These are phyloP conservation scores for Chaetodon auriga DNA, from an alignment of 2,113 vertebrate species.

Conservation along the genomic window DNA sequence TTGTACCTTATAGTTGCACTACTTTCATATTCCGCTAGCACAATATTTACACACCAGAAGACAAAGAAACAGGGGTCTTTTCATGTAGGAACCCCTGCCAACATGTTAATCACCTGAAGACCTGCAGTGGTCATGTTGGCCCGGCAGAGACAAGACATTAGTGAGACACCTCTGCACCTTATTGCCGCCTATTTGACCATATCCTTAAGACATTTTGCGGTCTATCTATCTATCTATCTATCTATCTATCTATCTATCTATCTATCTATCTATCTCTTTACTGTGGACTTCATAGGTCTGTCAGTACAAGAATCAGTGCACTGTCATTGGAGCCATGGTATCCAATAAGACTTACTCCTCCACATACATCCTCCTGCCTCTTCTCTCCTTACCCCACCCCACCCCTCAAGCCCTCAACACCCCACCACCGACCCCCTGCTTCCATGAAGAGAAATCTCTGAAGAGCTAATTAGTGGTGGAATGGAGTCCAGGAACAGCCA, in stretches of 20 bases:
- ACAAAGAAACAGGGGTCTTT: slow-evolving; percentile 95
- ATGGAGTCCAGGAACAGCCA: slow-evolving; percentile 93
- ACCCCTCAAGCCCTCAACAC: slow-evolving; percentile 73
- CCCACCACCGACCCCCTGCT: slow-evolving; percentile 74
- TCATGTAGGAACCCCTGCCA: slow-evolving; percentile 84
- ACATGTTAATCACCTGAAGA: slow-evolving; percentile 82
- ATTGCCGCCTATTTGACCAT: slow-evolving; percentile 38
- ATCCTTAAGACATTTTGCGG: slow-evolving; percentile 18
- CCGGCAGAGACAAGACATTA: slow-evolving; percentile 65
- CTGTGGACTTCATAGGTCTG: slow-evolving; percentile 12
- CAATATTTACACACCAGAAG: slow-evolving; percentile 99
- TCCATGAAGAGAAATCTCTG: slow-evolving; percentile 98
- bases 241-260: slow-evolving; percentile 31
- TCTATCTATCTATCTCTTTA: slow-evolving; percentile 26
- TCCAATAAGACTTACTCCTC: slow-evolving; percentile 71
- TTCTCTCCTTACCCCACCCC: slow-evolving; percentile 55
- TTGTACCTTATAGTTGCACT: slow-evolving; percentile 99
- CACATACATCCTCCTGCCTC: slow-evolving; percentile 54
- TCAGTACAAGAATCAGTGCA: slow-evolving; percentile 25
- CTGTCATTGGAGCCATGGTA: slow-evolving; percentile 49
- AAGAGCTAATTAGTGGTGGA: slow-evolving; percentile 99
- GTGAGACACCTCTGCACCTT: slow-evolving; percentile 37
- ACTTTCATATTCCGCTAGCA: slow-evolving; percentile 99
- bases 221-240: slow-evolving; percentile 34
- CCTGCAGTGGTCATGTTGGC: slow-evolving; percentile 66